These are phyloP conservation scores for Autographa pulchrina DNA, from an alignment of 2,888 invertebrate genomes.

Conservation along the genomic window DNA sequence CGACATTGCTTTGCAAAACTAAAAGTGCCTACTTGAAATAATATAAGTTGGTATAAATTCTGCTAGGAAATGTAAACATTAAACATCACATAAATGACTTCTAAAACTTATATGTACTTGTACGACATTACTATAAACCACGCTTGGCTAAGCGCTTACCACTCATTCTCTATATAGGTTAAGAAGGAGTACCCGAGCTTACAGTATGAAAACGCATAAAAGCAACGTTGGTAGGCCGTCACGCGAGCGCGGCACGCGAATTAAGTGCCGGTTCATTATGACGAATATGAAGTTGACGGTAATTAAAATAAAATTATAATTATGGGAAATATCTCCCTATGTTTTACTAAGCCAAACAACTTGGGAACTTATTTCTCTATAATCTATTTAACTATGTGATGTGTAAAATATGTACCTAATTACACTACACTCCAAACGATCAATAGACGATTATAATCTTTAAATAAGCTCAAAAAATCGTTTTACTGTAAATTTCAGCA, in stretches of 20 bases:
- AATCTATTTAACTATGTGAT: not conserved
- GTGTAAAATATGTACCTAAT: too few species aligned
- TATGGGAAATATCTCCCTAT: not conserved
- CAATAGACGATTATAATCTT: not conserved
- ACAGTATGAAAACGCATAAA: constrained; percentile 82
- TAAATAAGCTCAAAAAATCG: not conserved
- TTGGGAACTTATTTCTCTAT: too few species aligned
- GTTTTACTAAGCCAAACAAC: not conserved
- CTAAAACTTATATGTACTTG: constrained; percentile 42
- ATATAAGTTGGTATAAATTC: not conserved
- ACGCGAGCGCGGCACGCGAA: constrained; percentile 80
- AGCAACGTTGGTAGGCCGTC: constrained; percentile 75
- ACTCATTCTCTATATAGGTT: constrained; percentile 74
- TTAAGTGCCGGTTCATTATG: constrained; percentile 59
- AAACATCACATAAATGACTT: constrained; percentile 45
- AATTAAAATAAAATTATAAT: not conserved
- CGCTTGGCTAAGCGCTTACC: constrained; percentile 65
- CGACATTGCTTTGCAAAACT: not conserved
- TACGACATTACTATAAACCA: constrained; percentile 60
- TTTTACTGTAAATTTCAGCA: not conserved
- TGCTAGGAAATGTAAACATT: constrained; percentile 13
- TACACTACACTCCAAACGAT: not conserved
- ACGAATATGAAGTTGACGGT: constrained; percentile 50
- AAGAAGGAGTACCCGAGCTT: constrained; percentile 71
- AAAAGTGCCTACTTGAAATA: not conserved